phyloP scores from a whole-genome alignment of 2,888 invertebrate species.

The Zhuqinia jingwanae region DNA sequence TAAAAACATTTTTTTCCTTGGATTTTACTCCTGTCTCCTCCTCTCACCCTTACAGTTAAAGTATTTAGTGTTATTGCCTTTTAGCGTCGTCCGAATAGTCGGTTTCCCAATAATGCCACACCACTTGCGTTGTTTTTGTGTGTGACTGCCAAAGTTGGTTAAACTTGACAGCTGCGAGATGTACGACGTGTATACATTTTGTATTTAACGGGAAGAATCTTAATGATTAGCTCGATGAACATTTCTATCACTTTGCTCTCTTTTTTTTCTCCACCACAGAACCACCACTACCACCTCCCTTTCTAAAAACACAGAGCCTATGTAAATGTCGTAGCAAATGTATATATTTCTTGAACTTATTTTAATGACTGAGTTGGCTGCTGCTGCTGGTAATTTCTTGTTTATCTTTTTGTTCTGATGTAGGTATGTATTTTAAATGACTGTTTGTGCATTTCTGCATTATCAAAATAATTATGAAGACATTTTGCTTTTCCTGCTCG shows the following conservation, averaged over 20 bases:
- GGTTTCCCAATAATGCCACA: conserved; percentile 53
- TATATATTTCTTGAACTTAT: too few relatives aligned
- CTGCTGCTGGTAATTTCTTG: too few relatives aligned
- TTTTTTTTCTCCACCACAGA: too few relatives aligned
- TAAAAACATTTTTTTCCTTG: conserved; percentile 29
- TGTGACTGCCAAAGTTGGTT: conserved; percentile 58
- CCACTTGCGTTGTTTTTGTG: not conserved
- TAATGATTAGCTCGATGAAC: conserved; percentile 66
- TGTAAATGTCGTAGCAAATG: too few relatives aligned
- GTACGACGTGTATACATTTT: conserved; percentile 64
- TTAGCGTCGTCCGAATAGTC: conserved; percentile 62
- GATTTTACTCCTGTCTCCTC: not conserved
- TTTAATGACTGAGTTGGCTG: too few relatives aligned
- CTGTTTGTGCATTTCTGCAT: too few relatives aligned
- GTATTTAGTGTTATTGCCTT: conserved; percentile 13
- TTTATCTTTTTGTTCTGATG: not conserved
- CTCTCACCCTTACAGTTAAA: not conserved
- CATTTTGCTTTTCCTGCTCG: conserved; percentile 27
- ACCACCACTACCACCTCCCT: conserved; percentile 45
- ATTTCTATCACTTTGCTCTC: conserved; percentile 63
- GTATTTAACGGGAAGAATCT: conserved; percentile 62
- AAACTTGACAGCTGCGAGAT: conserved; percentile 67
- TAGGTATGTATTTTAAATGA: too few relatives aligned
- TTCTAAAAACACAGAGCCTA: too few relatives aligned
- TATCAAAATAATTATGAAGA: conserved; percentile 41